Percentiles rank a stretch among this genome's conserved stretches.
Conservation (phyloP, 2,113 vertebrate species). For the Athene noctua region DNA sequence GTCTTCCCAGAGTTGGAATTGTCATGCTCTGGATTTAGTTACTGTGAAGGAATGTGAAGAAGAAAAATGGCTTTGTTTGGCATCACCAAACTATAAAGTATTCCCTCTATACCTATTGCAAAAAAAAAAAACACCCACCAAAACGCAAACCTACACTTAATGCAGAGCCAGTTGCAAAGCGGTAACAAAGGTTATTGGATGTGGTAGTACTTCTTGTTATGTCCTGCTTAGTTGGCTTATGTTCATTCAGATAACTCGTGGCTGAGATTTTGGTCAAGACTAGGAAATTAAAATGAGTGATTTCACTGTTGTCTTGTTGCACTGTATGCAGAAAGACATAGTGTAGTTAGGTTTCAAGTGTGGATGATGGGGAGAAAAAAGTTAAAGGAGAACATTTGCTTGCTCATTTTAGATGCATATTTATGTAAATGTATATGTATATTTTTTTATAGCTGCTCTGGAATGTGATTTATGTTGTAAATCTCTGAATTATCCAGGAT, state of each 20-base stretch:
- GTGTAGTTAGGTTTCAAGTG: neutral
- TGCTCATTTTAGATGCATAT: neutral
- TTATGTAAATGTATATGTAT: neutral
- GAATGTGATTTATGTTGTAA: neutral
- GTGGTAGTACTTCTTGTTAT: neutral
- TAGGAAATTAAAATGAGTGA: neutral
- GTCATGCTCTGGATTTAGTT: neutral
- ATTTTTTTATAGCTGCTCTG: neutral
- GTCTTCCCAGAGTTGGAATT: neutral
- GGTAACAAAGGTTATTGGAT: neutral
- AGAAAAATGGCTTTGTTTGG: neutral
- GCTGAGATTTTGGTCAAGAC: neutral
- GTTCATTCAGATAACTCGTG: neutral
- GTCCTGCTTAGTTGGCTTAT: neutral
- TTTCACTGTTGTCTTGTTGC: neutral
- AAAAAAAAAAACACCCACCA: neutral
- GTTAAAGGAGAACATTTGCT: neutral
- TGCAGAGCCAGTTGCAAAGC: neutral
- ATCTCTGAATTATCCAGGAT: neutral
- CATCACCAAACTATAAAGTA: neutral
- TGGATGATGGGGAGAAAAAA: neutral
- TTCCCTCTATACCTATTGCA: neutral
- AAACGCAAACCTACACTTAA: neutral
- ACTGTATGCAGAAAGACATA: neutral
- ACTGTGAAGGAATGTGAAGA: neutral